A percentile compares a stretch with the other conserved stretches of the same genome.
These are phyloP conservation scores for Cossypha polioptera DNA, from an alignment of 2,797 vertebrate genomes.

Conservation along the genomic window DNA sequence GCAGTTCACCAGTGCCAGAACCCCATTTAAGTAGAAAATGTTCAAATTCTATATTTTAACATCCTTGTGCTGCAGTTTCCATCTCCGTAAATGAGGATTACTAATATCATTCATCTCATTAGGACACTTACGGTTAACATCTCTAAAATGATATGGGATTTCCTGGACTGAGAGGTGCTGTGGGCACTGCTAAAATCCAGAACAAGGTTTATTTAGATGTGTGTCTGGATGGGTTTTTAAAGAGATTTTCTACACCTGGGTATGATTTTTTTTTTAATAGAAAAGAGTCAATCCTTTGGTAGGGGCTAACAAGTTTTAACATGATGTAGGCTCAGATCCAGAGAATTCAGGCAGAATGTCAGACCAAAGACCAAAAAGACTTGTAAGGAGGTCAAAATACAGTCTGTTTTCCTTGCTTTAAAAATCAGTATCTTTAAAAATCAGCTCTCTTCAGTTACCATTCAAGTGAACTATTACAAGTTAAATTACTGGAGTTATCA, in stretches of 20 bases:
- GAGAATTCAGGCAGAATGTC: not conserved
- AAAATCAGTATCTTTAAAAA: not conserved
- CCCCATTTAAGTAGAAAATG: not conserved
- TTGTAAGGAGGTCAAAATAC: not conserved
- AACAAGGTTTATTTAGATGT: not conserved
- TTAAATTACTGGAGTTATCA: not conserved
- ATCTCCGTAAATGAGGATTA: not conserved
- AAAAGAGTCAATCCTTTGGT: not conserved
- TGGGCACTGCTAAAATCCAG: not conserved
- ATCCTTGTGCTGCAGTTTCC: not conserved
- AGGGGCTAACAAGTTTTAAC: not conserved
- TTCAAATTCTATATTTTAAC: not conserved
- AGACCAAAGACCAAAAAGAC: not conserved
- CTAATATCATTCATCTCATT: not conserved
- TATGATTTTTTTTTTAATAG: not conserved
- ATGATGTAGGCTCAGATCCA: not conserved
- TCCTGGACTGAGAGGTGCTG: not conserved
- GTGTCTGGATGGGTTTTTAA: not conserved
- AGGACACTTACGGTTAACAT: not conserved
- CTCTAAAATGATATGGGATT: not conserved
- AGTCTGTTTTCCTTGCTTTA: not conserved
- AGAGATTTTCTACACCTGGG: not conserved
- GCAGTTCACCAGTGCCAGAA: not conserved
- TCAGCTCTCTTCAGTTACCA: not conserved
- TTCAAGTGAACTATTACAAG: not conserved